Base-by-base conservation (phyloP, 2,113 vertebrate species). In the Notarius lentiginosus region DNA sequence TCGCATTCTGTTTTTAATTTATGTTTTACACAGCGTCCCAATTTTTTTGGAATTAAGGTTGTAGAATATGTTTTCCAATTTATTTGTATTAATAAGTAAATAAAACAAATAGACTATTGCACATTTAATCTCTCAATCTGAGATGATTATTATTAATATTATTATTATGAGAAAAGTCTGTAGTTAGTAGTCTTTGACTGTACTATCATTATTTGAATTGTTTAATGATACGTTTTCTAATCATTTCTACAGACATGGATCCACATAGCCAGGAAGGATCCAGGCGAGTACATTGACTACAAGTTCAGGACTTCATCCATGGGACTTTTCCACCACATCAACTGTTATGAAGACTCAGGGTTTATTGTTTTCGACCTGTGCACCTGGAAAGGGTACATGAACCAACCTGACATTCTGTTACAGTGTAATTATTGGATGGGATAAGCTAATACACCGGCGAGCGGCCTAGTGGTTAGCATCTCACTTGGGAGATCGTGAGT, bases 281-380 rank as follows among this genome's bases (percentile, higher is more conserved):
- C 95, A 73, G 97, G 96, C 63, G 96, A 97, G 83, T 98, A 98
- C 85, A 95, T 98, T 27, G 96, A 98, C 87, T 92, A 94, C 85
- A 98, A 98, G 89, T 99, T 96, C 88, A 97, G 98, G 87, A 96
- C 97, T 7, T 97, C 97, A 0, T 90, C 98, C 79, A 99, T 99
- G 87, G 98, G 98, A 90, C 95, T 99, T 47, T 99, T 99, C 89
- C 98, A 99, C 87, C 98, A 99, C 93, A 99, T 99, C 88, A 99
- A 99, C 92, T 96, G 96, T 80, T 99, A 96, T 0, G 98, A 99
- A 91, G 98, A 99, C 34, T 94, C 96, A 0, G 97, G 96, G 1
- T 99, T 97, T 90, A 93, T 99, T 41, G 95, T 99, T 7, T 94
- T 97, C 0, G 98, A 99, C 89, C 92, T 99, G 77, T 99, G 98